Evolutionary conservation across 2,113 vertebrate species (phyloP).

Genomic region (Nannospalax galili): DNA sequence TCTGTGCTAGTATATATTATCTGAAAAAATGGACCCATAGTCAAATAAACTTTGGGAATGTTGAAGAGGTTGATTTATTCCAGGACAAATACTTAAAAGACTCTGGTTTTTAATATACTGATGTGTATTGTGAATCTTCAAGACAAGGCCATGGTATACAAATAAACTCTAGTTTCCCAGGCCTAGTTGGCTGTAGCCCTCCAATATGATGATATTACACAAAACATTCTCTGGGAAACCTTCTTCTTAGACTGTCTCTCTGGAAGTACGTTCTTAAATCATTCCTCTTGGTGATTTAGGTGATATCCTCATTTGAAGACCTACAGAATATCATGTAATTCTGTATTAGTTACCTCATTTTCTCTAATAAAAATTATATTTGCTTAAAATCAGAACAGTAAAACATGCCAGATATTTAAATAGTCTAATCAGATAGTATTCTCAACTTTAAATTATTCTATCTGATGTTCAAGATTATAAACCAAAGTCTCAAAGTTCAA

Average conservation of each 20-base stretch:
- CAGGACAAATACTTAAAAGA: constrained; percentile 60
- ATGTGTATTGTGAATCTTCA: constrained; percentile 70
- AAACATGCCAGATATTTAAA: constrained; percentile 48
- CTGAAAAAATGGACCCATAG: constrained; percentile 1
- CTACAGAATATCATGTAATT: constrained; percentile 42
- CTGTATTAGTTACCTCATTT: constrained; percentile 16
- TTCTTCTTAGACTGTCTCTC: constrained; percentile 31
- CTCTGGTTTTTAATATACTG: constrained; percentile 66
- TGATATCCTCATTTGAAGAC: constrained; percentile 45
- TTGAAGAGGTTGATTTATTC: constrained; percentile 72
- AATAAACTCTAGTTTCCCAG: constrained; percentile 78
- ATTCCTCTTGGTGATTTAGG: constrained; percentile 73
- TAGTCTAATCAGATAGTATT: constrained; percentile 29
- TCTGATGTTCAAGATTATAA: constrained; percentile 46
- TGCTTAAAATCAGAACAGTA: constrained; percentile 54
- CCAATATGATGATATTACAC: constrained; percentile 43
- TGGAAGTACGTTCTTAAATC: constrained; percentile 65
- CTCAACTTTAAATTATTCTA: constrained; percentile 5
- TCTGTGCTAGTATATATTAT: constrained; percentile 24
- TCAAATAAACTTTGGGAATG: constrained; percentile 61
- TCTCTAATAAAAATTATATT: constrained; percentile 12
- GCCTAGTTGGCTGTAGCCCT: constrained; percentile 53
- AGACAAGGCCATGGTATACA: constrained; percentile 68
- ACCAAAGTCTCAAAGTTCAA: constrained; percentile 1
- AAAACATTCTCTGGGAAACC: constrained; percentile 75